Conservation (phyloP, 2,113 vertebrate genomes). For the Caloenas nicobarica region DNA sequence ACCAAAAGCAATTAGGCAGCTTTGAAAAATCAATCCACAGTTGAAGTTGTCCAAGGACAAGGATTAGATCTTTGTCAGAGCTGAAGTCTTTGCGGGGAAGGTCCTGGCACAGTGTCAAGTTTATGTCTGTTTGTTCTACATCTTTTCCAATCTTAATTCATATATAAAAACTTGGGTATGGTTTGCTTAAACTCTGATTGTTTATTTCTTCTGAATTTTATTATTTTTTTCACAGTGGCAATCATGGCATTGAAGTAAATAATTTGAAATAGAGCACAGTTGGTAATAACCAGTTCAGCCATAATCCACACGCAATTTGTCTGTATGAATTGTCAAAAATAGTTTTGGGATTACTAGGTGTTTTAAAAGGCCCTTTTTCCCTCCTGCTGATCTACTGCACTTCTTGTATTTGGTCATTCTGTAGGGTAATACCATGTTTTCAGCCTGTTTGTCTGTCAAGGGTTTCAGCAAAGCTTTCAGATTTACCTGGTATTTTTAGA, state of each 20-base stretch:
- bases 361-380: neutral
- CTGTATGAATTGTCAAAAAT: neutral
- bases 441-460: neutral
- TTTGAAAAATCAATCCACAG: conserved; percentile 31
- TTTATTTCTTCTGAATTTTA: neutral
- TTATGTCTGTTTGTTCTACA: neutral
- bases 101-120: neutral
- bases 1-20: conserved; percentile 39
- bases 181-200: neutral
- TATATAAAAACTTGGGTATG: neutral
- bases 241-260: neutral
- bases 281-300: neutral
- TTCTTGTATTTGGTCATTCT: neutral
- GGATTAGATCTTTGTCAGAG: conserved; percentile 22
- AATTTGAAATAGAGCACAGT: neutral
- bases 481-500: neutral
- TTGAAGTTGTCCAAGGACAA: conserved; percentile 37
- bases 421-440: neutral
- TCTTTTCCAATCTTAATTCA: neutral
- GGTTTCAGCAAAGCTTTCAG: neutral
- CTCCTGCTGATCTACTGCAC: neutral
- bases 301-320: neutral
- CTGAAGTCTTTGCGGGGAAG: neutral
- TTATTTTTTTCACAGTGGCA: neutral
- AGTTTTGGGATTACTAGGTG: neutral